A percentile compares a stretch with the other conserved stretches of the same genome.
Evolutionary conservation across 2,888 invertebrate species (phyloP).

Genomic region (Mimachlamys varia): DNA sequence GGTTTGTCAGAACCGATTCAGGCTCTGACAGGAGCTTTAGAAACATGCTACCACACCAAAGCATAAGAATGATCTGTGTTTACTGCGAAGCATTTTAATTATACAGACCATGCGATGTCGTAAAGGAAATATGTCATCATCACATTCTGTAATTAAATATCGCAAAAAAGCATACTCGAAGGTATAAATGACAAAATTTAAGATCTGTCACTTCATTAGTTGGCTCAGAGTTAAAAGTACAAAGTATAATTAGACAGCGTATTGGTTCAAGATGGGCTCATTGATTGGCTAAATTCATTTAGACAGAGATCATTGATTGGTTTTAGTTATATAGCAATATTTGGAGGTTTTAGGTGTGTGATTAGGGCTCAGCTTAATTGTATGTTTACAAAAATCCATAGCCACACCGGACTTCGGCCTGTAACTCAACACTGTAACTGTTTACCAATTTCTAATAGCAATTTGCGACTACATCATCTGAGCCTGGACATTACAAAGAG

Average conservation of each 20-base stretch:
- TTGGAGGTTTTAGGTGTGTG: neutral
- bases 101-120: no score
- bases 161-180: neutral
- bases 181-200: neutral
- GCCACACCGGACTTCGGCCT: neutral
- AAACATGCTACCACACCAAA: no score
- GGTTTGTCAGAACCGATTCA: no score
- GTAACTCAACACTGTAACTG: no score
- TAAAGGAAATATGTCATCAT: no score
- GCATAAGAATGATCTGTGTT: no score
- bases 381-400: neutral
- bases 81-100: no score
- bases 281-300: neutral
- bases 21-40: no score
- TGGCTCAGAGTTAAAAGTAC: neutral
- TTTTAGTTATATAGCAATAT: neutral
- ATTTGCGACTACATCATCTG: neutral
- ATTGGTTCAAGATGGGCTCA: neutral
- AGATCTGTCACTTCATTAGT: neutral
- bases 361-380: neutral
- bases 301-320: constrained; percentile 28
- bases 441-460: neutral
- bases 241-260: neutral
- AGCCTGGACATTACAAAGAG: neutral
- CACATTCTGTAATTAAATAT: no score